Base-by-base conservation (phyloP, 2,113 vertebrate species). In the Phylloscopus whistleri region DNA sequence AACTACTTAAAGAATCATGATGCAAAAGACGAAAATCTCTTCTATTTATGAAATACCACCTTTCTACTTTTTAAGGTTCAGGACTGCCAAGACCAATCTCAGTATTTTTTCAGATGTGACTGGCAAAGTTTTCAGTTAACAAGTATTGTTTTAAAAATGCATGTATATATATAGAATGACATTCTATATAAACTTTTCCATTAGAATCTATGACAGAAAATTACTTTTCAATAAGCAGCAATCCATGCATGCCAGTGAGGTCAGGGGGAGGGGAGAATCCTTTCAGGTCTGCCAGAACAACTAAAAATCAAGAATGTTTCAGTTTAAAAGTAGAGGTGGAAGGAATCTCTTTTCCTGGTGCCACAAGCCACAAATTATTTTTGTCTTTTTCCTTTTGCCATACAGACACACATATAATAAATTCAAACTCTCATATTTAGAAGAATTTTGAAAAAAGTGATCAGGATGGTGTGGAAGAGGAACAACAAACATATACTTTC, bases 201-300 rank as follows among this genome's bases (percentile, higher is more conserved):
- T 92, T 93, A 89, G 60, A 95, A 94, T 73, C 83, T 75, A 84
- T 64, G 90, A 92, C 56, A 93, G 92, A 96, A 96, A 95, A 97
- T 94, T 51, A 93, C 93, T 97, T 97, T 96, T 90, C 94, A 97
- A 93, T 94, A 94, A 95, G 91, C 56, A 94, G 86, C 73, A 92
- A 90, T 63, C 56, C 5, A 0, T 68, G 84, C 86, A 91, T 84
- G 76, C 80, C 82, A 93, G 64, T 74, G 89, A 96, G 86, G 86
- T 95, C 91, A 95, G 89, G 81, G 74, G 87, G 93, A 95, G 81
- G 91, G 74, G 41, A 91, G n/a, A 95, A 94, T 81, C 85, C 73
- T 90, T 93, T 93, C 92, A 92, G 37, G 46, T 94, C 89, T 96
- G 93, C 86, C 93, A 94, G 76, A 94, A 92, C 35, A 92, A 81